A percentile compares a stretch with the other conserved stretches of the same genome.
phyloP scores from a whole-genome alignment of 1,140 invertebrate species.

The Sycophila sp. region DNA sequence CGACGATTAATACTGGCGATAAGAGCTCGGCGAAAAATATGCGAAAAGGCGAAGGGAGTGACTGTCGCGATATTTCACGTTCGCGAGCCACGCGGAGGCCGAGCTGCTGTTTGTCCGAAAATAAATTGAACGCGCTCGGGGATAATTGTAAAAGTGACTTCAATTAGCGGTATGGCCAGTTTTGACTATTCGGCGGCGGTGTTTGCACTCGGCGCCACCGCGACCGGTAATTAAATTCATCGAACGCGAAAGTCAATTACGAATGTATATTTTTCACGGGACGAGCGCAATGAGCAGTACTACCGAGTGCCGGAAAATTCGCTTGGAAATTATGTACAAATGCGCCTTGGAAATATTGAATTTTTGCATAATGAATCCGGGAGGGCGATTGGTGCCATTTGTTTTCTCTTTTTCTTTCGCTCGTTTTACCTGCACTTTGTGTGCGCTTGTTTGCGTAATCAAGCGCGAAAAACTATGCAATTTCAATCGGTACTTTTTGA shows the following conservation, averaged over 20 bases:
- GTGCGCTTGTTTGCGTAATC: too few species aligned
- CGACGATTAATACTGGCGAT: conserved; percentile 39
- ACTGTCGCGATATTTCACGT: conserved; percentile 6
- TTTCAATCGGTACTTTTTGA: too few species aligned
- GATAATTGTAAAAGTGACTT: conserved; percentile 32
- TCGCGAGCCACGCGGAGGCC: not conserved
- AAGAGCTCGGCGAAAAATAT: conserved; percentile 28
- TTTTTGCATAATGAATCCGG: conserved; percentile 28
- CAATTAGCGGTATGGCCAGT: conserved; percentile 22
- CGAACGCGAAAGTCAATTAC: conserved; percentile 34
- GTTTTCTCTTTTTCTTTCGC: not conserved
- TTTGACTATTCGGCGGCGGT: not conserved
- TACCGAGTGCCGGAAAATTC: not conserved
- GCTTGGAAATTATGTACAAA: conserved; percentile 19
- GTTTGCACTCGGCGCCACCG: not conserved
- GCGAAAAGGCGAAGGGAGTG: conserved; percentile 8
- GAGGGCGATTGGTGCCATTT: not conserved
- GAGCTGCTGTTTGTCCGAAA: conserved; percentile 4
- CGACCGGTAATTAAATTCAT: conserved; percentile 29
- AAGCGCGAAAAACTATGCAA: too few species aligned
- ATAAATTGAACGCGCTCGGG: conserved; percentile 12
- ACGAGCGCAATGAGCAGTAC: not conserved
- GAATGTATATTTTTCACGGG: conserved; percentile 26
- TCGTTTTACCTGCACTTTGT: too few species aligned
- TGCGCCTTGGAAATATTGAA: conserved; percentile 3